phyloP scores from a whole-genome alignment of 2,888 invertebrate genomes.

The Apeira syringaria region DNA sequence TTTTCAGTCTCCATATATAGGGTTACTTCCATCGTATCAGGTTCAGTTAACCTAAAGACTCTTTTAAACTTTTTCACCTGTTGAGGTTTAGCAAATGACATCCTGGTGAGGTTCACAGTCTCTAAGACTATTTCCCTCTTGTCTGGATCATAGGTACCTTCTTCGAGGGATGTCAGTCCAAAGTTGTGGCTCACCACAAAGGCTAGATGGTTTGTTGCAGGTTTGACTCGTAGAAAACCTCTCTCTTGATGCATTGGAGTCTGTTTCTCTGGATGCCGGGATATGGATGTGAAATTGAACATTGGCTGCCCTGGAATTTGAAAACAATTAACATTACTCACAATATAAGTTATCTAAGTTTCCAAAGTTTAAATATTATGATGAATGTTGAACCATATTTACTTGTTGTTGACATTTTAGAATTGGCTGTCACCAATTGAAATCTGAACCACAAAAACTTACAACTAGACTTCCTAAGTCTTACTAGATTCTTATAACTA shows the following conservation, averaged over 20 bases:
- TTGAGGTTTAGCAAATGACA: constrained; percentile 80
- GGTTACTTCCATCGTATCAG: constrained; percentile 64
- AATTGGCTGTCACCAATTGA: no score
- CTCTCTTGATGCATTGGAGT: constrained; percentile 85
- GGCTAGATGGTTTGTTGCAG: constrained; percentile 76
- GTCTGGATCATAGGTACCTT: constrained; percentile 73
- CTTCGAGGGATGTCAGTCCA: constrained; percentile 84
- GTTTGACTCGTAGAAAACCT: constrained; percentile 84
- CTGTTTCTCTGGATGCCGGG: constrained; percentile 77
- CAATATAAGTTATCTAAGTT: no score
- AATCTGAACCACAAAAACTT: no score
- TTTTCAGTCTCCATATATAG: constrained; percentile 82
- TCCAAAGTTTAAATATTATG: no score
- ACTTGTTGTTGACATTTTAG: no score
- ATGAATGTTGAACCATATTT: no score
- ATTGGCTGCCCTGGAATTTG: constrained; percentile 81
- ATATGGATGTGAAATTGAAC: constrained; percentile 80
- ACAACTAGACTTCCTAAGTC: no score
- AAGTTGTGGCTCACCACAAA: constrained; percentile 85
- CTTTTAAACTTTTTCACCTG: constrained; percentile 73
- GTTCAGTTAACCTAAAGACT: constrained; percentile 49
- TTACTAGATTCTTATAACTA: no score
- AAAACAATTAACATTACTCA: no score
- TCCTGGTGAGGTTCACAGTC: constrained; percentile 71
- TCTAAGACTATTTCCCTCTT: constrained; percentile 71